These are phyloP conservation scores for Agrilus mali DNA, from an alignment of 2,888 invertebrate genomes.

Conservation along the genomic window DNA sequence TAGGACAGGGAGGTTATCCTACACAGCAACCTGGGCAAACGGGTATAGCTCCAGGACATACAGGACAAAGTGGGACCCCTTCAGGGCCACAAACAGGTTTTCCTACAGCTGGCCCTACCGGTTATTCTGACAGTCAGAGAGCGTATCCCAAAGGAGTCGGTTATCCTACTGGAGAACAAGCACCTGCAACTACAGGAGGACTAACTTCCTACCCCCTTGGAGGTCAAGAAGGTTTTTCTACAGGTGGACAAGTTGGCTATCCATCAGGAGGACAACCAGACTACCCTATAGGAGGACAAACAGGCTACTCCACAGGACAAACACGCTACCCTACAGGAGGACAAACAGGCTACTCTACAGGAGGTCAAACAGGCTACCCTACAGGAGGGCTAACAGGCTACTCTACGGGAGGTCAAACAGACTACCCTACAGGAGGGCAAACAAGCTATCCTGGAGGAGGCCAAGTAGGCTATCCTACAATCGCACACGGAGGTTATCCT, in stretches of 20 bases:
- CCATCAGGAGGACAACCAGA: not conserved
- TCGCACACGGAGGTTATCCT: too few relatives aligned
- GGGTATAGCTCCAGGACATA: slow-evolving; percentile 3
- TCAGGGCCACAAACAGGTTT: slow-evolving; percentile 1
- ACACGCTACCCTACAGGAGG: not conserved
- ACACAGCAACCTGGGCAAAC: slow-evolving; percentile 5
- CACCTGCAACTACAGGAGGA: slow-evolving; percentile 8
- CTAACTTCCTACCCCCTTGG: slow-evolving; percentile 10
- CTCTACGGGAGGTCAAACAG: slow-evolving; percentile 8
- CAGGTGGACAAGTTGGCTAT: slow-evolving; percentile 5
- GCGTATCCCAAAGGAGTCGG: not conserved
- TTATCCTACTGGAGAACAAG: slow-evolving; percentile 7
- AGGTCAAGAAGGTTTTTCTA: slow-evolving; percentile 5
- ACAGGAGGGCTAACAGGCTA: not conserved
- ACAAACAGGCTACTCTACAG: slow-evolving; percentile 1
- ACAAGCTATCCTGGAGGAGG: slow-evolving; percentile 6
- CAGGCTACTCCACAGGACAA: too few relatives aligned
- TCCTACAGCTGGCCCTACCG: slow-evolving; percentile 1
- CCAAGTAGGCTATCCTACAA: not conserved
- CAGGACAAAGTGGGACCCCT: slow-evolving; percentile 1
- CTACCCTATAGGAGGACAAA: too few relatives aligned
- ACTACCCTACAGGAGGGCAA: slow-evolving; percentile 8
- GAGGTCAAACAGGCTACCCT: slow-evolving; percentile 7
- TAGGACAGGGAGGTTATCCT: slow-evolving; percentile 7
- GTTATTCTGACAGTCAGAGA: not conserved